phyloP scores from a whole-genome alignment of 1,140 invertebrate species.

The Diploscapter pachys region DNA sequence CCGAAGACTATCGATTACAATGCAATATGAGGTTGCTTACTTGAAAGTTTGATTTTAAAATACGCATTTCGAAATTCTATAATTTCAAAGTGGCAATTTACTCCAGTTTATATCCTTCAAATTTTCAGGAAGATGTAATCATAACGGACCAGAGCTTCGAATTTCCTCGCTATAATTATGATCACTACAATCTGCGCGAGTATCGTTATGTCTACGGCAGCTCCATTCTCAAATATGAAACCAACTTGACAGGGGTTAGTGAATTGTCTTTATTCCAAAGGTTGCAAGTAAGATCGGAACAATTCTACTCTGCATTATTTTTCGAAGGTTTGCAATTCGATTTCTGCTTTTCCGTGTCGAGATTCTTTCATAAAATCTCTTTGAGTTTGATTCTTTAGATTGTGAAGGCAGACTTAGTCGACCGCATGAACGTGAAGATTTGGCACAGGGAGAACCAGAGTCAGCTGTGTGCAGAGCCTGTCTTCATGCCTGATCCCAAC shows the following conservation, averaged over 20 bases:
- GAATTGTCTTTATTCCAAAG: conserved; percentile 7
- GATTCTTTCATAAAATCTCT: conserved; percentile 6
- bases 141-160: conserved; percentile 4
- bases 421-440: conserved; percentile 8
- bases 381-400: conserved; percentile 26
- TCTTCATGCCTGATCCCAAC: conserved; percentile 50
- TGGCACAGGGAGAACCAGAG: conserved; percentile 45
- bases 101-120: neutral
- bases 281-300: conserved; percentile 10
- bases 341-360: neutral
- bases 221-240: conserved; percentile 5
- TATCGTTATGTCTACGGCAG: conserved; percentile 35
- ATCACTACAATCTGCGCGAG: conserved; percentile 32
- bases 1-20: neutral
- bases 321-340: too few relatives aligned
- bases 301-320: neutral
- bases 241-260: conserved; percentile 15
- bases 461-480: conserved; percentile 48
- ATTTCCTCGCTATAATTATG: conserved; percentile 40
- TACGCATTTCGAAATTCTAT: too few relatives aligned
- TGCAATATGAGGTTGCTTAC: too few relatives aligned
- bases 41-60: too few relatives aligned
- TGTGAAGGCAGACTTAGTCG: conserved; percentile 25
- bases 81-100: too few relatives aligned
- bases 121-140: neutral